Evolutionary conservation across 2,797 vertebrate genomes (phyloP).

Genomic region (Pseudotriccus pelzelni): DNA sequence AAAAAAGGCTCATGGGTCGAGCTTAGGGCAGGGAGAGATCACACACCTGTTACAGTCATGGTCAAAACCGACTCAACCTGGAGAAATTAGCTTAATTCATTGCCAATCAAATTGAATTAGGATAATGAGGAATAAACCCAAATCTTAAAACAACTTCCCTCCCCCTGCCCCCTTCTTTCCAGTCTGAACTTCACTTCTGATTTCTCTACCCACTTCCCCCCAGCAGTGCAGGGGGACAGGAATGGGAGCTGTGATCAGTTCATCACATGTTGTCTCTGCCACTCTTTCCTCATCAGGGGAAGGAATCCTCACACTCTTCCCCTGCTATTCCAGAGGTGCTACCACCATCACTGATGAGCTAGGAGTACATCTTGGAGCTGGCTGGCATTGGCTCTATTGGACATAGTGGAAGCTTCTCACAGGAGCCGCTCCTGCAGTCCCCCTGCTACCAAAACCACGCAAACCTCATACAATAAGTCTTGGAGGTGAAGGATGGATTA

Average conservation of each 20-base stretch:
- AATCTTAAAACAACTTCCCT: background rate
- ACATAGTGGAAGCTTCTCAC: background rate
- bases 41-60: fast-evolving
- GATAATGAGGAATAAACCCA: background rate
- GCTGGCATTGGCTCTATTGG: background rate
- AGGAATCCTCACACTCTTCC: background rate
- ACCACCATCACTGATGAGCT: background rate
- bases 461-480: background rate
- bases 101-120: background rate
- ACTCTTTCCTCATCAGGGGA: background rate
- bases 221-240: fast-evolving
- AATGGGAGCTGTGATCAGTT: background rate
- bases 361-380: background rate
- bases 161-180: background rate
- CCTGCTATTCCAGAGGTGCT: background rate
- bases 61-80: fast-evolving
- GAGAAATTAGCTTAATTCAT: background rate
- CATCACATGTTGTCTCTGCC: background rate
- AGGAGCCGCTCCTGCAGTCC: background rate
- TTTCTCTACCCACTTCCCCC: background rate
- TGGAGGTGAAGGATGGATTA: background rate
- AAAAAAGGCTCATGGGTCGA: background rate
- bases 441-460: background rate
- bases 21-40: background rate
- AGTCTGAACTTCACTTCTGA: background rate